phyloP scores from a whole-genome alignment of 2,113 vertebrate genomes.

The Ochotona princeps region DNA sequence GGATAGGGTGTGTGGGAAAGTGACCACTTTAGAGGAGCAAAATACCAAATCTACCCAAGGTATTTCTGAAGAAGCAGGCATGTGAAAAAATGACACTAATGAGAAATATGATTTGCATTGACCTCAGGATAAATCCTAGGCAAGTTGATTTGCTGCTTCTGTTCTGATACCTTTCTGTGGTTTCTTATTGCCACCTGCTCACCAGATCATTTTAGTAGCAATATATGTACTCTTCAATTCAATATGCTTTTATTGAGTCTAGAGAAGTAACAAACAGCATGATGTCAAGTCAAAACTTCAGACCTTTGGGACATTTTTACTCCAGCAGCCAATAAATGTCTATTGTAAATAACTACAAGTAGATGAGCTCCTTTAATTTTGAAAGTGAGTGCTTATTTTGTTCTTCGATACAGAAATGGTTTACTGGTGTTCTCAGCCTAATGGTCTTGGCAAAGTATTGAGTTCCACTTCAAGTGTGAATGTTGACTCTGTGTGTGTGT shows the following conservation, averaged over 20 bases:
- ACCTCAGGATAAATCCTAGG: not conserved
- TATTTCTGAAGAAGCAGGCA: not conserved
- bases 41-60: not conserved
- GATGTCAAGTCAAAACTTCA: not conserved
- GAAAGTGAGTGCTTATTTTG: not conserved
- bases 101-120: not conserved
- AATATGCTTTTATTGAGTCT: not conserved
- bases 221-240: slow-evolving; percentile 15
- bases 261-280: not conserved
- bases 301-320: not conserved
- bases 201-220: slow-evolving; percentile 23
- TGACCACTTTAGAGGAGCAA: not conserved
- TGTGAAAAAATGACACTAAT: not conserved
- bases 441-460: not conserved
- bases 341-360: slow-evolving; percentile 40
- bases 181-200: not conserved
- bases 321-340: not conserved
- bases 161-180: not conserved
- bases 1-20: not conserved
- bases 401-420: not conserved
- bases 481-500: no score
- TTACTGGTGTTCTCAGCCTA: not conserved
- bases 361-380: slow-evolving; percentile 31
- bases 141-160: slow-evolving; percentile 21
- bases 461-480: not conserved